A percentile compares a stretch with the other conserved stretches of the same genome.
These are phyloP conservation scores for Onchidella celtica DNA, from an alignment of 2,888 invertebrate genomes.

Conservation along the genomic window DNA sequence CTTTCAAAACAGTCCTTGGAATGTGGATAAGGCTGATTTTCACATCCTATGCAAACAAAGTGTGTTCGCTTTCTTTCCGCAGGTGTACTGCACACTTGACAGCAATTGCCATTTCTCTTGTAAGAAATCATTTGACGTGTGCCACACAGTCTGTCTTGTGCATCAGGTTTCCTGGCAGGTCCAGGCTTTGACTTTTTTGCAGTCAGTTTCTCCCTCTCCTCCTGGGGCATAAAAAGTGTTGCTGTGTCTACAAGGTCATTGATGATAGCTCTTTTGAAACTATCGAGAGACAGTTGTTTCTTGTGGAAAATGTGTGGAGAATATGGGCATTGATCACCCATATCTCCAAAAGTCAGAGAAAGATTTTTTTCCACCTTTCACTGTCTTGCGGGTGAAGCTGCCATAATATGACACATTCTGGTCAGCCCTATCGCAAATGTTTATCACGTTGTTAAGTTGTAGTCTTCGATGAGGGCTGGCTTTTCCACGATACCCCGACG, in stretches of 20 bases:
- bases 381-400: background rate
- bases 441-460: background rate
- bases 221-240: background rate
- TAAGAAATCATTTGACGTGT: background rate
- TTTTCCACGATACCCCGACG: background rate
- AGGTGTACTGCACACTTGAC: background rate
- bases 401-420: background rate
- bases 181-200: background rate
- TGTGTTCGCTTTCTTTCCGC: background rate
- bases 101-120: background rate
- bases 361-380: background rate
- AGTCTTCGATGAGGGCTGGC: background rate
- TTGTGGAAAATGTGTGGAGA: background rate
- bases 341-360: slow-evolving; percentile 9
- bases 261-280: slow-evolving; percentile 1
- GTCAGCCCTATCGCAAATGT: background rate
- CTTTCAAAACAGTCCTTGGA: slow-evolving; percentile 1
- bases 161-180: background rate
- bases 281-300: background rate
- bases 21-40: background rate
- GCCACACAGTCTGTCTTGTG: background rate
- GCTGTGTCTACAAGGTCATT: background rate
- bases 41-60: background rate
- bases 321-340: background rate
- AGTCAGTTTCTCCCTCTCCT: background rate